Conservation (phyloP, 2,888 invertebrate species). For the Sarcophaga variegata region DNA sequence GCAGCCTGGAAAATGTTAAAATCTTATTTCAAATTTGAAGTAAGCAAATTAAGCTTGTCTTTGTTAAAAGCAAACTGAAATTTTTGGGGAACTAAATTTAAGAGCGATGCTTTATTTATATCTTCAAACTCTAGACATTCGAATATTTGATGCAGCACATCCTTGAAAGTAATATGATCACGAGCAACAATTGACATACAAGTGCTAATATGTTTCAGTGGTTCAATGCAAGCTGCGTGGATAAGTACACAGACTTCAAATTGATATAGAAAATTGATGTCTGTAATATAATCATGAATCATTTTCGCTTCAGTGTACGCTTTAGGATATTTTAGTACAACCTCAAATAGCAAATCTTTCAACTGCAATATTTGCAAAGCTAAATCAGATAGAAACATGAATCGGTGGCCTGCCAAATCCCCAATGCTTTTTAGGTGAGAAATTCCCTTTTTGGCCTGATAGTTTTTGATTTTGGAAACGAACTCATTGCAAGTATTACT, state of each 20-base stretch:
- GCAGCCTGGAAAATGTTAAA: conserved; percentile 23
- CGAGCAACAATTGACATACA: conserved; percentile 30
- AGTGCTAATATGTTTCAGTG: conserved; percentile 45
- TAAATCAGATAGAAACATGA: conserved; percentile 22
- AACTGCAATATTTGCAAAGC: conserved; percentile 8
- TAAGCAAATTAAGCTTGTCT: conserved; percentile 34
- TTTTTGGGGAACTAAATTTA: conserved; percentile 8
- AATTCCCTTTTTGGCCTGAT: conserved; percentile 17
- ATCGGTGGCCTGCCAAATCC: conserved; percentile 23
- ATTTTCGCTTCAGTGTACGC: conserved; percentile 22
- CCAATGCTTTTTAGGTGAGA: conserved; percentile 29
- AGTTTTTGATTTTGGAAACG: conserved; percentile 9
- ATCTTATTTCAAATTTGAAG: conserved; percentile 36
- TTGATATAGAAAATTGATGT: conserved; percentile 36
- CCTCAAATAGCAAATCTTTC: conserved; percentile 2
- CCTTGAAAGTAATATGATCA: conserved; percentile 42
- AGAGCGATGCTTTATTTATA: conserved; percentile 1
- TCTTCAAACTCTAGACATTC: conserved; percentile 15
- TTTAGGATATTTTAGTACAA: conserved; percentile 29
- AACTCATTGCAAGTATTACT: conserved; percentile 23
- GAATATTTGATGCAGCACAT: conserved; percentile 27
- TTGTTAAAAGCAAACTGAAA: conserved; percentile 28
- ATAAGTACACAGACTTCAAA: conserved; percentile 22
- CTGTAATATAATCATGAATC: conserved; percentile 27
- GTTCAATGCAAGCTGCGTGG: conserved; percentile 44